Evolutionary conservation across 2,113 vertebrate species (phyloP).

Genomic region (Cisticola juncidis): DNA sequence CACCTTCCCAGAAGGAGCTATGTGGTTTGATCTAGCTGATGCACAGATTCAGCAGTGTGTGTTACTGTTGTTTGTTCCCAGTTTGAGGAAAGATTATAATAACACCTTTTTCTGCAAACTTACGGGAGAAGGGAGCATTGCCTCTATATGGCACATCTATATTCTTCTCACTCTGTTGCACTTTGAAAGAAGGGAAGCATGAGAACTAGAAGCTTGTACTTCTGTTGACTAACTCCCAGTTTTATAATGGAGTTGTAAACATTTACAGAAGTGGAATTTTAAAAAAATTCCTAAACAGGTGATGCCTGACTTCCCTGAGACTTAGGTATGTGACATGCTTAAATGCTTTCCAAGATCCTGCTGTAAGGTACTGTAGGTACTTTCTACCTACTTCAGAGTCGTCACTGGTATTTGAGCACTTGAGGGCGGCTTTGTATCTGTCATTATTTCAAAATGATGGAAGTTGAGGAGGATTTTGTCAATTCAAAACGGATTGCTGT

Average conservation of each 20-base stretch:
- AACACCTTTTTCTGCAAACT: neutral
- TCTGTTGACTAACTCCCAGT: neutral
- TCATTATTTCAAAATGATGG: neutral
- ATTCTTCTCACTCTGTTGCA: neutral
- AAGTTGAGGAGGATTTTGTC: neutral
- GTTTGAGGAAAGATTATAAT: neutral
- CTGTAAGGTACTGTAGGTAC: neutral
- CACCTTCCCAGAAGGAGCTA: neutral
- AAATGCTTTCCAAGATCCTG: neutral
- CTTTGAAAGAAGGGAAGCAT: neutral
- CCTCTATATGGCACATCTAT: neutral
- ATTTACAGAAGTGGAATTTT: neutral
- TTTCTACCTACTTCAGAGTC: neutral
- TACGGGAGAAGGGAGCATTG: neutral
- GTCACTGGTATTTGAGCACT: neutral
- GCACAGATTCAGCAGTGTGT: neutral
- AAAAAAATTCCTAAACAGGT: neutral
- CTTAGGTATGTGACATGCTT: neutral
- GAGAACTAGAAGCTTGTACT: neutral
- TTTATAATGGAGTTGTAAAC: neutral
- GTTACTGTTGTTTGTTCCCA: neutral
- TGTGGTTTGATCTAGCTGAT: neutral
- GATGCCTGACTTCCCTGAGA: neutral
- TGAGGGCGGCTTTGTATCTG: neutral
- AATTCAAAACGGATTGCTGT: neutral